Conservation (phyloP, 2,888 invertebrate genomes). For the Homarus gammarus region DNA sequence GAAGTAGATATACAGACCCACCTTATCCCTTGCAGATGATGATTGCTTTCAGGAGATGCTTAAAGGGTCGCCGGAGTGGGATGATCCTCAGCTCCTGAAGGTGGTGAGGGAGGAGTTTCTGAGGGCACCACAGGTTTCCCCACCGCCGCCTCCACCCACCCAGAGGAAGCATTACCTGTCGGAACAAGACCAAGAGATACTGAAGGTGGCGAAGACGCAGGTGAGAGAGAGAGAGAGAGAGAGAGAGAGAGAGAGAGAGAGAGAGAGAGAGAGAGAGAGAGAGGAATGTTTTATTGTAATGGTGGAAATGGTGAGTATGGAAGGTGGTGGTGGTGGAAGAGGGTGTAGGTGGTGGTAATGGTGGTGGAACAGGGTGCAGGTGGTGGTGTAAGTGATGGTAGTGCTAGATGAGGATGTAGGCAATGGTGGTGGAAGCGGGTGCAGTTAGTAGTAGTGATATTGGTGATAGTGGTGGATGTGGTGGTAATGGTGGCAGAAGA, state of each 20-base stretch:
- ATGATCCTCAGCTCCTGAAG: constrained; percentile 39
- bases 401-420: too few relatives aligned
- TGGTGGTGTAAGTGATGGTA: background rate
- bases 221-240: background rate
- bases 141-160: background rate
- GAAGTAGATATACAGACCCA: background rate
- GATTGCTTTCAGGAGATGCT: constrained; percentile 5
- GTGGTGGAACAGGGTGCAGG: too few relatives aligned
- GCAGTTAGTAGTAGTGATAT: too few relatives aligned
- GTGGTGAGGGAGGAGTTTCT: constrained; percentile 51
- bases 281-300: background rate
- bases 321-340: too few relatives aligned
- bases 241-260: background rate
- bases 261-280: background rate
- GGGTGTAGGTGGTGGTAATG: too few relatives aligned
- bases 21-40: background rate
- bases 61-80: constrained; percentile 29
- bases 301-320: too few relatives aligned
- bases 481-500: too few relatives aligned
- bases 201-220: background rate
- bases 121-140: background rate
- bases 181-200: background rate
- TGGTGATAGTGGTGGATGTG: too few relatives aligned
- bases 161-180: too few relatives aligned
- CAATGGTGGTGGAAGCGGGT: too few relatives aligned